Evolutionary conservation across 2,797 vertebrate genomes (phyloP), one percentile per base, ranked within the genome.

Genomic region (Gymnodraco acuticeps): DNA sequence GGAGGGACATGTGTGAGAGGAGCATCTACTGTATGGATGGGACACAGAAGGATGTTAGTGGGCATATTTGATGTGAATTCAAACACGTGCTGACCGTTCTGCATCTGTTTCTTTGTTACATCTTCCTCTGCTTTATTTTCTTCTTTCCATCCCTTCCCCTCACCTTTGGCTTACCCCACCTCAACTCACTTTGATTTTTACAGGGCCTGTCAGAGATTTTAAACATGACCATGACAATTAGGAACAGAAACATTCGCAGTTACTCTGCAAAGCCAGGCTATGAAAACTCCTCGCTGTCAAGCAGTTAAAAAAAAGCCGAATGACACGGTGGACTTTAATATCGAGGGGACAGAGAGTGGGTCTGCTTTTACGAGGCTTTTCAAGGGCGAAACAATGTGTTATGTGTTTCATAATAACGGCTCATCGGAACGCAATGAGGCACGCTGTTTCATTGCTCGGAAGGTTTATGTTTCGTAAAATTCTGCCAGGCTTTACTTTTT

Each of bases 341-440:
- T 62, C 1, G 16, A 77, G 58, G 71, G 73, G 68, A 73, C 68
- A 77, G 70, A 77, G 64, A 73, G 66, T 1, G 4, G 0, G 27
- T 17, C 53, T 64, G 75, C 42, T 80, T 87, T 80, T 82, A 47
- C 64, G 38, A 82, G 70, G 45, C 5, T 2, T 75, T 90, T 76
- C 64, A 77, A 79, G 70, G 78, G 68, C 14, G 50, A 76, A 78
- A 82, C 61, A 78, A 51, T 68, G 48, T 52, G 23, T 68, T 50
- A 58, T 72, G 85, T 80, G 88, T 87, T 88, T 89, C 73, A 88
- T 86, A 78, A 89, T 63, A 64, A 78, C 15, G 51, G 65, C 50
- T 86, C 76, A 75, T 87, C 73, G 64, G 76, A 75, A 68, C 20
- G 69, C 64, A 81, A 62, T 75, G 77, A 83, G 73, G 81, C 83